phyloP scores from a whole-genome alignment of 2,888 invertebrate genomes.

The Gymnocheta viridis region DNA sequence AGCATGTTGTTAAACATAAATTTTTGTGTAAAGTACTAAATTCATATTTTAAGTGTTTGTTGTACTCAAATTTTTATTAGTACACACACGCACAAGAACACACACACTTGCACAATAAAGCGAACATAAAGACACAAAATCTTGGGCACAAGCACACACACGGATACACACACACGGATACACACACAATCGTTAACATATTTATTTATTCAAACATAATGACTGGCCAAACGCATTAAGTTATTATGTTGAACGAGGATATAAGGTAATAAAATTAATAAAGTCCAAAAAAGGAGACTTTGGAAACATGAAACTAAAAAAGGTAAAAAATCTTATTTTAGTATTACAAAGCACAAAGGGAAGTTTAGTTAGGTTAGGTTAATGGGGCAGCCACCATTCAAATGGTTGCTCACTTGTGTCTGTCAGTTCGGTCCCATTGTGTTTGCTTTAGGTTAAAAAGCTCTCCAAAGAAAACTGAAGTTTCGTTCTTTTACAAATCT shows the following conservation, averaged over 20 bases:
- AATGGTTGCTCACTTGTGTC: too few relatives aligned
- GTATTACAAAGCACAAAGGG: too few relatives aligned
- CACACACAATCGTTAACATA: not conserved
- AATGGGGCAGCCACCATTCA: too few relatives aligned
- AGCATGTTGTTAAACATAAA: constrained; percentile 66
- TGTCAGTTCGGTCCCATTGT: too few relatives aligned
- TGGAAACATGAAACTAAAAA: not conserved
- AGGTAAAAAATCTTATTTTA: not conserved
- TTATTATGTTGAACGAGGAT: not conserved
- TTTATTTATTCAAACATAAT: not conserved
- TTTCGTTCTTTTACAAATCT: too few relatives aligned
- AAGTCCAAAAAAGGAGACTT: too few relatives aligned
- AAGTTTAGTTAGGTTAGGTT: too few relatives aligned
- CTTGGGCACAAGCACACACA: not conserved
- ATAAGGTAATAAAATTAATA: not conserved
- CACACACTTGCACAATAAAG: not conserved
- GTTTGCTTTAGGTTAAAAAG: too few relatives aligned
- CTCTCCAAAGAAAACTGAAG: too few relatives aligned
- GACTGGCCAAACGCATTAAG: not conserved
- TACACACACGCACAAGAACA: constrained; percentile 13
- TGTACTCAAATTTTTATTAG: constrained; percentile 42
- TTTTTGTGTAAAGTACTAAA: not conserved
- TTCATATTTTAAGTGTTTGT: constrained; percentile 48
- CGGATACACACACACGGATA: not conserved
- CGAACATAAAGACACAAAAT: not conserved